A percentile compares a stretch with the other conserved stretches of the same genome.
These are phyloP conservation scores for Cosmopolites sordidus DNA, from an alignment of 2,888 invertebrate genomes.

Conservation along the genomic window DNA sequence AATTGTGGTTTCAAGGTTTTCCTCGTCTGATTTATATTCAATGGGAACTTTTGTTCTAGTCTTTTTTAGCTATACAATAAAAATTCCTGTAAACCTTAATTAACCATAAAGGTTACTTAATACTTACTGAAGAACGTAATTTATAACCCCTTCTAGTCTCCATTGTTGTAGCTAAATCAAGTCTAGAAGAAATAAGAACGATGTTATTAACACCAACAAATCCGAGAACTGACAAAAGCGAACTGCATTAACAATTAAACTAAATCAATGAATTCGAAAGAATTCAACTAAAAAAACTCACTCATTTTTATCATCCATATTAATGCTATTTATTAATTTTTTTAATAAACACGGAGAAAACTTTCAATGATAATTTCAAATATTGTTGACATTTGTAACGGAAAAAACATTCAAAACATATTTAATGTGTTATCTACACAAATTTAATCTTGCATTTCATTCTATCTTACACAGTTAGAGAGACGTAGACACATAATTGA, in stretches of 20 bases:
- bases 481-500: too few species aligned
- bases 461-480: too few species aligned
- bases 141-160: conserved; percentile 1
- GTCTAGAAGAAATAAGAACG: neutral
- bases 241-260: too few species aligned
- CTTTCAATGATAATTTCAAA: too few species aligned
- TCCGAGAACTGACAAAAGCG: too few species aligned
- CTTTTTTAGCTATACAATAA: neutral
- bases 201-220: neutral
- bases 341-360: too few species aligned
- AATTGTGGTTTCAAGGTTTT: conserved; percentile 23
- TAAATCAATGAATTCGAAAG: too few species aligned
- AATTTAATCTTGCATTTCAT: too few species aligned
- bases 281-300: neutral
- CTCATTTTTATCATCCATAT: neutral
- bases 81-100: neutral
- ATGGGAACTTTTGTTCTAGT: conserved; percentile 28
- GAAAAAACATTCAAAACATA: too few species aligned
- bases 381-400: too few species aligned
- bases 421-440: too few species aligned
- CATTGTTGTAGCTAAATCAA: conserved; percentile 6
- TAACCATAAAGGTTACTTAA: neutral
- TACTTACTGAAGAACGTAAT: conserved; percentile 10
- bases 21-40: conserved; percentile 30
- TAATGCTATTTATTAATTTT: neutral